Percentiles rank a stretch among this genome's conserved stretches.
phyloP scores from a whole-genome alignment of 1,140 invertebrate species.

The Neelides sp. region DNA sequence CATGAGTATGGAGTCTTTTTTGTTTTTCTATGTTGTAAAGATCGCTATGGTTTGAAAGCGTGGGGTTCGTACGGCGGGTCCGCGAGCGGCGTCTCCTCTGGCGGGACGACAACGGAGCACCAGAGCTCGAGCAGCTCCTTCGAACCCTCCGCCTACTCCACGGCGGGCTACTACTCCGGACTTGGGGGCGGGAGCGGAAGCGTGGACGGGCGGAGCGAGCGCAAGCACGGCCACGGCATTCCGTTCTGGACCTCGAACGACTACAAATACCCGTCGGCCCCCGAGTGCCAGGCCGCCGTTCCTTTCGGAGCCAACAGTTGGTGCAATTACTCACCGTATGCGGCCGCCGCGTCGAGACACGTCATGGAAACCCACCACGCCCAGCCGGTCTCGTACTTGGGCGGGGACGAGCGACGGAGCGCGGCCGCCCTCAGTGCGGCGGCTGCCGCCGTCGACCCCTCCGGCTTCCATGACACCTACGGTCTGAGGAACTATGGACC shows the following conservation, averaged over 20 bases:
- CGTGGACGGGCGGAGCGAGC: background rate
- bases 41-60: too few species aligned
- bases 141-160: slow-evolving; percentile 23
- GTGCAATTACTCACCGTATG: slow-evolving; percentile 27
- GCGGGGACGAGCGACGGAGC: too few species aligned
- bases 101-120: slow-evolving; percentile 7
- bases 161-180: slow-evolving; percentile 17
- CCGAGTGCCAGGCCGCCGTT: slow-evolving; percentile 25
- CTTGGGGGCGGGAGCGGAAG: too few species aligned
- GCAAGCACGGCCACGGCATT: slow-evolving; percentile 20
- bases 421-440: slow-evolving; percentile 17
- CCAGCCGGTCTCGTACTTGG: slow-evolving; percentile 23
- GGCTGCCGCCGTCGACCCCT: slow-evolving; percentile 11
- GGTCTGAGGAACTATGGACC: slow-evolving; percentile 24
- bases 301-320: slow-evolving; percentile 25
- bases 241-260: slow-evolving; percentile 27
- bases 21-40: too few species aligned
- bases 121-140: slow-evolving; percentile 20
- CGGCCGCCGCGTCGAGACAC: slow-evolving; percentile 18
- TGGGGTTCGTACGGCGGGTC: background rate
- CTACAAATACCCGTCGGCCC: slow-evolving; percentile 24
- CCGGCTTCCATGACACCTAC: slow-evolving; percentile 24
- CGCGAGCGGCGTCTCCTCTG: slow-evolving; percentile 7
- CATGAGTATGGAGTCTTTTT: too few species aligned
- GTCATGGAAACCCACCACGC: slow-evolving; percentile 25